These are phyloP conservation scores for Chrysoperla carnea DNA, from an alignment of 1,140 invertebrate species.

Conservation along the genomic window DNA sequence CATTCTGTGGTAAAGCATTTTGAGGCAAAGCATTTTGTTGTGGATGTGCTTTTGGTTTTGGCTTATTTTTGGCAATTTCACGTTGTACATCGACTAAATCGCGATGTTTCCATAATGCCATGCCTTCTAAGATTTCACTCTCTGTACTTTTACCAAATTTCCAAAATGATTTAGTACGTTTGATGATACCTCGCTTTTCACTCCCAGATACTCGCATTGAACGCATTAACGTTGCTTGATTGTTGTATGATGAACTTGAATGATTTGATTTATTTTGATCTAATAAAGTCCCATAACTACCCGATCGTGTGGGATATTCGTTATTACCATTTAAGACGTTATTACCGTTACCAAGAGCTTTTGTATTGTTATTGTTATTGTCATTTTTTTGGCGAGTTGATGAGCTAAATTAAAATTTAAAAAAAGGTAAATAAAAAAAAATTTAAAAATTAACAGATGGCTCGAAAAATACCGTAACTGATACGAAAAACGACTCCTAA, in stretches of 20 bases:
- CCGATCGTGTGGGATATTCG: constrained; percentile 10
- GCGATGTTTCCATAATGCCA: constrained; percentile 71
- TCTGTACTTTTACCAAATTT: constrained; percentile 52
- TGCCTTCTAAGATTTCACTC: constrained; percentile 57
- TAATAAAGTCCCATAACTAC: constrained; percentile 28
- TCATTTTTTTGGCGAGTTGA: constrained; percentile 22
- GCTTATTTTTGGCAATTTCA: constrained; percentile 24
- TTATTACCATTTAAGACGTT: no score
- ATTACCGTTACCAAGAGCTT: constrained; percentile 6
- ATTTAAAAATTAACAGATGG: constrained; percentile 4
- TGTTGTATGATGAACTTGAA: constrained; percentile 23
- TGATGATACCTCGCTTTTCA: constrained; percentile 39
- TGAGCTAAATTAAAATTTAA: constrained; percentile 23
- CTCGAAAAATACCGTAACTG: no score
- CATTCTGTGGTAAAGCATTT: constrained; percentile 23
- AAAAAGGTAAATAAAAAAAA: constrained; percentile 12
- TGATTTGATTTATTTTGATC: constrained; percentile 9
- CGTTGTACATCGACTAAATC: constrained; percentile 50
- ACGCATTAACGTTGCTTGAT: constrained; percentile 24
- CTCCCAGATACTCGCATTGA: constrained; percentile 27
- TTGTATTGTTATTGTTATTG: constrained; percentile 37
- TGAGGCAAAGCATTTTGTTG: constrained; percentile 15
- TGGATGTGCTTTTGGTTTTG: constrained; percentile 23
- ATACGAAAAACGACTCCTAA: no score
- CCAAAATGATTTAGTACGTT: constrained; percentile 71